phyloP scores from a whole-genome alignment of 2,888 invertebrate species.

The Rapana venosa region DNA sequence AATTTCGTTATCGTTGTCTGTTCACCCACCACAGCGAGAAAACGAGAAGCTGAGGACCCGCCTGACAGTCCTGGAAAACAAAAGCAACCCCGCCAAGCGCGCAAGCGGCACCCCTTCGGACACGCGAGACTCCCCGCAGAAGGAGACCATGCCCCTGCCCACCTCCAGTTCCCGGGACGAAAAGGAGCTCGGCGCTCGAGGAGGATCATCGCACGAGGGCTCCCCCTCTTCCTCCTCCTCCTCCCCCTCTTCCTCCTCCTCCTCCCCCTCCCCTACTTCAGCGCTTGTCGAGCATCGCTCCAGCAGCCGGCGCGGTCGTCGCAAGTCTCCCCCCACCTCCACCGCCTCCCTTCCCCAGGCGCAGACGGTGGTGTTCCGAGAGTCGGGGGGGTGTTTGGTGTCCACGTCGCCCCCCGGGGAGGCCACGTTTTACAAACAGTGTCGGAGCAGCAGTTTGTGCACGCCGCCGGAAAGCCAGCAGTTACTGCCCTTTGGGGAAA shows the following conservation, averaged over 20 bases:
- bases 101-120: neutral
- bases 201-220: neutral
- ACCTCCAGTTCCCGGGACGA: neutral
- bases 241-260: neutral
- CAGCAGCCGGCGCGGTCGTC: neutral
- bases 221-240: neutral
- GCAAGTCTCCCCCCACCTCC: neutral
- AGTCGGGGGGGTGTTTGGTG: neutral
- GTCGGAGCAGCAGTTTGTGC: neutral
- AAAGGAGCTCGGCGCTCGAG: neutral
- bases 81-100: neutral
- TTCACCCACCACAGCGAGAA: slow-evolving; percentile 22
- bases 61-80: neutral
- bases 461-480: slow-evolving; percentile 23
- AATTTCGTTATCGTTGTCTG: no score
- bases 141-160: neutral
- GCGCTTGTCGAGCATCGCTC: neutral
- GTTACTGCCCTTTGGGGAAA: neutral
- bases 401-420: neutral
- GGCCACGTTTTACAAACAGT: neutral
- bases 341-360: neutral
- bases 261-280: neutral
- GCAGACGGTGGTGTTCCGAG: neutral
- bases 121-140: neutral
- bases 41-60: slow-evolving; percentile 28